A percentile compares a stretch with the other conserved stretches of the same genome.
phyloP scores from a whole-genome alignment of 2,888 invertebrate genomes.

The Synergus gifuensis region DNA sequence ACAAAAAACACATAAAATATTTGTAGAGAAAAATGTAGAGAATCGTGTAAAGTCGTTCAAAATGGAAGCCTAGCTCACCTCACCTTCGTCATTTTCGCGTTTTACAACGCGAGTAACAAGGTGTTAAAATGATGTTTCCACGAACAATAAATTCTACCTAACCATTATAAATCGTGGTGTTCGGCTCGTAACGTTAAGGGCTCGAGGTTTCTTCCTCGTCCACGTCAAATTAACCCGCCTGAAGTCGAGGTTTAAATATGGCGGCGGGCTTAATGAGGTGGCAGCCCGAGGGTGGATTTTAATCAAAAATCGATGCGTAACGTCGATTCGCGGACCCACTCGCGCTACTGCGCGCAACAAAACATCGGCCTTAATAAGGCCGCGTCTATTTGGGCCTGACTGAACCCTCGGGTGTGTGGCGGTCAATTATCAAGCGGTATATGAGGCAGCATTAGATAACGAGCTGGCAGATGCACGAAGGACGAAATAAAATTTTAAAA shows the following conservation, averaged over 20 bases:
- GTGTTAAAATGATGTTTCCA: constrained; percentile 41
- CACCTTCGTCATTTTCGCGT: constrained; percentile 29
- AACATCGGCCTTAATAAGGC: constrained; percentile 67
- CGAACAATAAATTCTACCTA: constrained; percentile 40
- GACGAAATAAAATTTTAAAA: constrained; percentile 45
- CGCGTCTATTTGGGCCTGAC: constrained; percentile 68
- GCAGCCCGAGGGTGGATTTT: constrained; percentile 73
- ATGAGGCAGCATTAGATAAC: constrained; percentile 76
- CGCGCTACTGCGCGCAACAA: constrained; percentile 63
- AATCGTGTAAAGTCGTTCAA: neutral
- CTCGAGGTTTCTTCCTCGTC: constrained; percentile 46
- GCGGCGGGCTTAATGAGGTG: constrained; percentile 70
- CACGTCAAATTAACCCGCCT: constrained; percentile 55
- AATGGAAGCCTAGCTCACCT: constrained; percentile 1
- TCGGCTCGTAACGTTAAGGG: neutral
- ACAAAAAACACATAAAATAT: neutral
- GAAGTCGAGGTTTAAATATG: constrained; percentile 43
- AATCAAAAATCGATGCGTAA: constrained; percentile 73
- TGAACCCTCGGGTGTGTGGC: constrained; percentile 59
- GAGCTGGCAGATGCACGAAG: constrained; percentile 72
- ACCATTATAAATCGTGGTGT: constrained; percentile 32
- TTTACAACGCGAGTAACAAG: constrained; percentile 37
- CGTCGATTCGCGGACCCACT: constrained; percentile 75
- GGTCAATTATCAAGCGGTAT: constrained; percentile 74
- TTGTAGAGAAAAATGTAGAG: neutral